A percentile compares a stretch with the other conserved stretches of the same genome.
Evolutionary conservation across 1,140 invertebrate genomes (phyloP).

Genomic region (Drosophila asahinai): DNA sequence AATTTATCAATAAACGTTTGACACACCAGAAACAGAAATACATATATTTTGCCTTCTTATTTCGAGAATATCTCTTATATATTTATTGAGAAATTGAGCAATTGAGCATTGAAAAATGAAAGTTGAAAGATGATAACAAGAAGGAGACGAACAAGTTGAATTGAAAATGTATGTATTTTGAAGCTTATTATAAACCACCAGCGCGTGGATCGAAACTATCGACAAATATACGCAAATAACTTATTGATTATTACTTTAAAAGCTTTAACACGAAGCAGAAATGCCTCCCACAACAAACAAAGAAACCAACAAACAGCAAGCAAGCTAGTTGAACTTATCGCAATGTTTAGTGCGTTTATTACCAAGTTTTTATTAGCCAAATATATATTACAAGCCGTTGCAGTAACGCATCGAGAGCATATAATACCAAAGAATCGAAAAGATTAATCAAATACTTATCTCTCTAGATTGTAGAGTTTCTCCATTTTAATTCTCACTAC

Average conservation of each 20-base stretch:
- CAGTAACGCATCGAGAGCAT: constrained; percentile 59
- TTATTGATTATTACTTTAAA: constrained; percentile 71
- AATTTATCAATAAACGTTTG: constrained; percentile 58
- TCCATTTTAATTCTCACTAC: constrained; percentile 49
- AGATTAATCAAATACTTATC: constrained; percentile 56
- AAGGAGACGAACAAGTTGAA: constrained; percentile 15
- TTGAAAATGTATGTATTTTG: constrained; percentile 53
- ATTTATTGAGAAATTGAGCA: constrained; percentile 57
- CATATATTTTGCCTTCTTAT: constrained; percentile 68
- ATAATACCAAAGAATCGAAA: constrained; percentile 53
- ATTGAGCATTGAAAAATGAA: constrained; percentile 16
- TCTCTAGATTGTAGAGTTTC: constrained; percentile 67
- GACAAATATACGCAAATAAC: constrained; percentile 56
- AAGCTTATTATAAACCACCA: constrained; percentile 40
- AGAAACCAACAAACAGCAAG: not conserved
- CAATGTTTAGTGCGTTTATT: constrained; percentile 75
- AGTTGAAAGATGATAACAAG: constrained; percentile 14
- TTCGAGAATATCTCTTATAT: constrained; percentile 54
- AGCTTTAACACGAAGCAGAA: constrained; percentile 68
- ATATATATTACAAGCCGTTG: constrained; percentile 60
- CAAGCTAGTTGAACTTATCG: constrained; percentile 69
- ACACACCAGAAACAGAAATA: constrained; percentile 45
- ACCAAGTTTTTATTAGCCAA: constrained; percentile 72
- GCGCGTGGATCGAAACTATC: constrained; percentile 24
- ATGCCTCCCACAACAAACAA: constrained; percentile 32